Percentiles rank a stretch among this genome's conserved stretches.
phyloP scores from a whole-genome alignment of 2,888 invertebrate species.

The Monopis laevigella region DNA sequence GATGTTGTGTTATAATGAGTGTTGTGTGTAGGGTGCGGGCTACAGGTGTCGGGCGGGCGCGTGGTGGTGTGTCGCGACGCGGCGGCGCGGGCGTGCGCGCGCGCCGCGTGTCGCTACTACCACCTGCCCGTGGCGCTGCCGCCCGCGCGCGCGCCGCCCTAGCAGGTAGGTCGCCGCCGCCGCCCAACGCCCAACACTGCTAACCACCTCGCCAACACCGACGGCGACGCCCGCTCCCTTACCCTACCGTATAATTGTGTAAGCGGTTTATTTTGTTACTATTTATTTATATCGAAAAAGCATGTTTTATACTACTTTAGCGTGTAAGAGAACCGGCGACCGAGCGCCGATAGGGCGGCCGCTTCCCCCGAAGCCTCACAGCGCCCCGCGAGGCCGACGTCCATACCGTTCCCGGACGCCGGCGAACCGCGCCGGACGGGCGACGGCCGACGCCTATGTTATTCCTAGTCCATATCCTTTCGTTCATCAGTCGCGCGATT shows the following conservation, averaged over 20 bases:
- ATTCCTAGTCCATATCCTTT: constrained; percentile 69
- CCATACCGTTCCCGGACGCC: constrained; percentile 20
- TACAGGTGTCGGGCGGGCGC: constrained; percentile 94
- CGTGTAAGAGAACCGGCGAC: background rate
- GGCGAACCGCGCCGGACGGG: constrained; percentile 41
- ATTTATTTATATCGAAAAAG: too few species aligned
- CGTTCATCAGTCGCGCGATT: constrained; percentile 68
- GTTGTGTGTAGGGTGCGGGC: constrained; percentile 79
- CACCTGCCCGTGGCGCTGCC: constrained; percentile 93
- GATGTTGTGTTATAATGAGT: background rate
- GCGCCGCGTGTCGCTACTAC: constrained; percentile 96
- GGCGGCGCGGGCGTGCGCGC: constrained; percentile 91
- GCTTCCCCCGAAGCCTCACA: constrained; percentile 14
- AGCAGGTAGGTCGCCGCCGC: constrained; percentile 34
- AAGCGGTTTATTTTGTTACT: too few species aligned
- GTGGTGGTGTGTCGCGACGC: constrained; percentile 97
- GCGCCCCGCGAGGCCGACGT: constrained; percentile 20
- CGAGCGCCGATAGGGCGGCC: background rate
- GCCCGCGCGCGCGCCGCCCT: constrained; percentile 72
- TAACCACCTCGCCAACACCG: constrained; percentile 15
- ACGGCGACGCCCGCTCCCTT: constrained; percentile 17
- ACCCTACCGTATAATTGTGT: constrained; percentile 14
- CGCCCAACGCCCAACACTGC: constrained; percentile 23
- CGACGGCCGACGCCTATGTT: constrained; percentile 51
- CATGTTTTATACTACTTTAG: constrained; percentile 6